Conservation (phyloP, 2,113 vertebrate species). For the Strix aluco region DNA sequence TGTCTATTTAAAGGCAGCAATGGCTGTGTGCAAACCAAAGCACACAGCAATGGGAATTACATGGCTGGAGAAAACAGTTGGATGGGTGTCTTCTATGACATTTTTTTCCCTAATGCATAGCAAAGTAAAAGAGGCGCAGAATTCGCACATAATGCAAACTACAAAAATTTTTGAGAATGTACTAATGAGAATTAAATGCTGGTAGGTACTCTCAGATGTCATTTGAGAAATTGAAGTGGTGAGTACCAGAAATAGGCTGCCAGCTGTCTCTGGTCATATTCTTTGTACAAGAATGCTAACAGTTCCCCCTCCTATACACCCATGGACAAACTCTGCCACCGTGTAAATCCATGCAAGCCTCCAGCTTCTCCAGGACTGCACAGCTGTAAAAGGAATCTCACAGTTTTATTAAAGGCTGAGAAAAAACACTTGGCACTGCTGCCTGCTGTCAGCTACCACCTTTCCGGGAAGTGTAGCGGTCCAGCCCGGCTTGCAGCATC, state of each 20-base stretch:
- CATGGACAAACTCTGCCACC: constrained; percentile 31
- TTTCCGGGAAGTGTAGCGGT: not conserved
- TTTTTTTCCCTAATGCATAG: not conserved
- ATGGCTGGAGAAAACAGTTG: constrained; percentile 19
- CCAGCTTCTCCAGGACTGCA: constrained; percentile 28
- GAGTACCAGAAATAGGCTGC: constrained; percentile 58
- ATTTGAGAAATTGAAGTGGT: constrained; percentile 47
- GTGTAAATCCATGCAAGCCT: constrained; percentile 53
- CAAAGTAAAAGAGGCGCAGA: not conserved
- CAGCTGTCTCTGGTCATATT: constrained; percentile 60
- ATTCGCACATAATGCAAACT: not conserved
- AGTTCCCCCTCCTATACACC: not conserved
- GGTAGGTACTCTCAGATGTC: constrained; percentile 48
- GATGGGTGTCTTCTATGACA: not conserved
- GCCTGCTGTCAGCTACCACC: constrained; percentile 44
- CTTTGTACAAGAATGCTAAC: constrained; percentile 52
- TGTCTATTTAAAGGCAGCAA: constrained; percentile 43
- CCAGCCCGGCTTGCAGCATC: not conserved
- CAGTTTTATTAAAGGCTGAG: constrained; percentile 67
- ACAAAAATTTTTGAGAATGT: constrained; percentile 10
- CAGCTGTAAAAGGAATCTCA: constrained; percentile 68
- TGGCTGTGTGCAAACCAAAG: constrained; percentile 3
- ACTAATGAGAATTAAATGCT: constrained; percentile 53
- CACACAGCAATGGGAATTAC: constrained; percentile 6
- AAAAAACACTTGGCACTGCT: constrained; percentile 53